Percentiles rank a stretch among this genome's conserved stretches.
Evolutionary conservation across 2,888 invertebrate genomes (phyloP).

Genomic region (Aromia moschata): DNA sequence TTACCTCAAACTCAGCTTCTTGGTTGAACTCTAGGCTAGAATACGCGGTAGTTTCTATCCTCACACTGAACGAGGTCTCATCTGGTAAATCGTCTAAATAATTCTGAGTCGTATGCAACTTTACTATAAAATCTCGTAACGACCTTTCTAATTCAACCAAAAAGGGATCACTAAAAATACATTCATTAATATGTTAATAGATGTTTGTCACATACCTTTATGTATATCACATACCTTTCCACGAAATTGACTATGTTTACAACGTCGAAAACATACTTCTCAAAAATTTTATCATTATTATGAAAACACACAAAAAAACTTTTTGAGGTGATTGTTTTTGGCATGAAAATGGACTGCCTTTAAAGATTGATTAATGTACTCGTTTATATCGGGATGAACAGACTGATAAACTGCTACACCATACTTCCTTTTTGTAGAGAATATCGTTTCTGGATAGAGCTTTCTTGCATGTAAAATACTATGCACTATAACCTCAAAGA

Average conservation of each 20-base stretch:
- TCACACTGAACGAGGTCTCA: slow-evolving; percentile 69
- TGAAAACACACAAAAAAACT: slow-evolving; percentile 65
- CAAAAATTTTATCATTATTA: slow-evolving; percentile 59
- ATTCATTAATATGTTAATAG: not conserved
- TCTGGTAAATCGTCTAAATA: slow-evolving; percentile 66
- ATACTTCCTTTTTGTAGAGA: slow-evolving; percentile 71
- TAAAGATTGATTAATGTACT: slow-evolving; percentile 69
- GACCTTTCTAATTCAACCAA: slow-evolving; percentile 70
- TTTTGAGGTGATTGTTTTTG: slow-evolving; percentile 64
- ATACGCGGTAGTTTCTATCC: slow-evolving; percentile 70
- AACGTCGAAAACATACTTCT: slow-evolving; percentile 65
- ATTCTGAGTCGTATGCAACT: slow-evolving; percentile 64
- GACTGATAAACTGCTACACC: slow-evolving; percentile 69
- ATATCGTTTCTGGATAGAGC: slow-evolving; percentile 73
- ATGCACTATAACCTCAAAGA: slow-evolving; percentile 73
- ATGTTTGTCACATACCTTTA: not conserved
- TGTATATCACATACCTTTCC: slow-evolving; percentile 33
- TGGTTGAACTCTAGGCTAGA: slow-evolving; percentile 66
- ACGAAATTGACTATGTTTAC: slow-evolving; percentile 40
- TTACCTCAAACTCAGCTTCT: slow-evolving; percentile 64
- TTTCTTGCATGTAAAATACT: slow-evolving; percentile 69
- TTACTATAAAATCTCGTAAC: slow-evolving; percentile 70
- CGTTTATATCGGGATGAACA: slow-evolving; percentile 72
- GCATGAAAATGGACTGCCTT: slow-evolving; percentile 65
- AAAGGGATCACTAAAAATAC: slow-evolving; percentile 69